Percentiles rank a stretch among this genome's conserved stretches.
Conservation (phyloP, 2,888 invertebrate genomes). For the Chrysolina americana region DNA sequence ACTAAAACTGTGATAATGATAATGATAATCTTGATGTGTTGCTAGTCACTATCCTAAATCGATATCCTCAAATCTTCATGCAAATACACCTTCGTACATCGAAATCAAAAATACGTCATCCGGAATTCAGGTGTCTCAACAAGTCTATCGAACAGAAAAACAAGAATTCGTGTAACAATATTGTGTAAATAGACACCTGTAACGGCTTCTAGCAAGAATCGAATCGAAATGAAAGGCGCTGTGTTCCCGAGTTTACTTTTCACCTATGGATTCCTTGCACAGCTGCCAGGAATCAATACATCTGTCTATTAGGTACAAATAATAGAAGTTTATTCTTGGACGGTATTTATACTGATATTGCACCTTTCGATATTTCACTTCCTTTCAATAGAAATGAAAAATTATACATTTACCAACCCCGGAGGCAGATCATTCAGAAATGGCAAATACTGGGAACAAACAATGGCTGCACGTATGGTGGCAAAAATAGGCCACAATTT, state of each 20-base stretch:
- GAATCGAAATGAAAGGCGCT: slow-evolving; percentile 29
- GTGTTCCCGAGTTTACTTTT: slow-evolving; percentile 31
- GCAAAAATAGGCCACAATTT: neutral
- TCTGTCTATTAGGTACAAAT: slow-evolving; percentile 34
- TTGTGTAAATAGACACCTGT: slow-evolving; percentile 33
- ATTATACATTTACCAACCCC: neutral
- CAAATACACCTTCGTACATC: neutral
- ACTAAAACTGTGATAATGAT: no score
- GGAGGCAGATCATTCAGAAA: neutral
- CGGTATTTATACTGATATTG: slow-evolving; percentile 21
- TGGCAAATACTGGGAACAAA: neutral
- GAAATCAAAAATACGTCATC: neutral
- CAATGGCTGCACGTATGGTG: neutral
- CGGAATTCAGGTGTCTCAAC: slow-evolving; percentile 9
- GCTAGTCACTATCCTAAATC: neutral
- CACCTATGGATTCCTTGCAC: slow-evolving; percentile 30
- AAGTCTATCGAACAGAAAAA: slow-evolving; percentile 3
- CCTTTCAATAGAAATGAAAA: slow-evolving; percentile 21
- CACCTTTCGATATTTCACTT: slow-evolving; percentile 27
- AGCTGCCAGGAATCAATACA: slow-evolving; percentile 34
- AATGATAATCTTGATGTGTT: no score
- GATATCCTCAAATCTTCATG: neutral
- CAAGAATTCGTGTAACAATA: slow-evolving; percentile 17
- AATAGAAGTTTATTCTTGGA: slow-evolving; percentile 30
- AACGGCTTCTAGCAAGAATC: slow-evolving; percentile 26